phyloP scores from a whole-genome alignment of 2,797 vertebrate genomes.

The Epinephelus awoara region DNA sequence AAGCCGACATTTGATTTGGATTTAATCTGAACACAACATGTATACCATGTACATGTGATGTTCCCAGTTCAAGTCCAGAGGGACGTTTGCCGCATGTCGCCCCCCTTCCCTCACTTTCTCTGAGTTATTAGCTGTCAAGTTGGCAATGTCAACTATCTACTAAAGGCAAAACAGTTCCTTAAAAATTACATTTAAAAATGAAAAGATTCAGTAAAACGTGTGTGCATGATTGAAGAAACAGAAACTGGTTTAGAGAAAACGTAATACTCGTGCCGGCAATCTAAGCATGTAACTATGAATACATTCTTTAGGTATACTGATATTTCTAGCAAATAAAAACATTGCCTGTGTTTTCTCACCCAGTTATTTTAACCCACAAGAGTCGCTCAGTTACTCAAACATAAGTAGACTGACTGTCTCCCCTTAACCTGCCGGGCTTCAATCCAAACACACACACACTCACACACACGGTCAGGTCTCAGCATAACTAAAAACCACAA shows the following conservation, averaged over 20 bases:
- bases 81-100: neutral
- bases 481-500: constrained; percentile 66
- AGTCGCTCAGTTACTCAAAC: constrained; percentile 58
- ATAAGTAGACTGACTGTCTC: constrained; percentile 70
- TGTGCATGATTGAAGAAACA: neutral
- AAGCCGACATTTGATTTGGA: neutral
- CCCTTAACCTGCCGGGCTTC: constrained; percentile 59
- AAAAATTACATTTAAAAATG: neutral
- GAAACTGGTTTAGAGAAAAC: constrained; percentile 1
- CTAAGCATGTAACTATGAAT: constrained; percentile 41
- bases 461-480: constrained; percentile 38
- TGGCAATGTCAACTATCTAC: neutral
- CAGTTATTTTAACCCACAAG: constrained; percentile 74
- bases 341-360: constrained; percentile 34
- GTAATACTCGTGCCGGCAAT: neutral
- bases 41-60: constrained; percentile 7
- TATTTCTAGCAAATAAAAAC: constrained; percentile 67
- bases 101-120: no score
- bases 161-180: neutral
- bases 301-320: constrained; percentile 50
- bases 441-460: constrained; percentile 59
- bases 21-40: constrained; percentile 20
- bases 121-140: neutral
- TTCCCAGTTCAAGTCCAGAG: neutral
- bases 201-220: neutral